Evolutionary conservation across 2,888 invertebrate genomes (phyloP), one percentile per base, ranked within the genome.

Genomic region (Malacosoma neustria): DNA sequence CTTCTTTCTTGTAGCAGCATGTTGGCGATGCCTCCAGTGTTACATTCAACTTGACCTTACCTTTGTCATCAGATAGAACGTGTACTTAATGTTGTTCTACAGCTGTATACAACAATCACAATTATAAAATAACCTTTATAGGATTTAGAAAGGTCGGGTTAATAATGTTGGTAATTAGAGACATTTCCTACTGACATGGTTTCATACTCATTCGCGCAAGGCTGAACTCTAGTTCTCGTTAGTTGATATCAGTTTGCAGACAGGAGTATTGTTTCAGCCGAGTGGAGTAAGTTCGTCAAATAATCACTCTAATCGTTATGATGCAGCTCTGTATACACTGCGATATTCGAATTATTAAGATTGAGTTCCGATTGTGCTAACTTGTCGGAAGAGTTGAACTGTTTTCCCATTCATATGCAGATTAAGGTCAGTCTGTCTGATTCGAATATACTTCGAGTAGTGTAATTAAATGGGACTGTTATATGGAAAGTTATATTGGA

Each of bases 331-430:
- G 73, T 75, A 77, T 75, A 74, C 70, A 68, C 66, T 73, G 60
- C 51, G 67, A 70, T 67, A 79, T 75, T 71, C 71, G 65, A 74
- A 71, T 81, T 76, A 81, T 77, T 76, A 80, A 79, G 82, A 81
- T 79, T 54, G 69, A 65, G 60, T 57, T 61, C 58, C 61, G 73
- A 84, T 81, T 80, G 75, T 72, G 64, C 63, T 65, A 81, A 74
- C 67, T 82, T 74, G 70, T 72, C 61, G 53, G 61, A 61, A 59
- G 60, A 68, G 55, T 67, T 61, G 64, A 69, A 64, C 56, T 54
- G 54, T 57, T 54, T 60, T 57, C 63, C 70, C 57, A 77, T 80
- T 81, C 76, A 70, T 68, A 76, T 81, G 75, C 68, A 81, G 71
- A 82, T 81, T 72, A 72, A 68, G 80, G 81, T 79, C 79, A 72